phyloP scores from a whole-genome alignment of 2,797 vertebrate species.

The Tympanoctomys barrerae region DNA sequence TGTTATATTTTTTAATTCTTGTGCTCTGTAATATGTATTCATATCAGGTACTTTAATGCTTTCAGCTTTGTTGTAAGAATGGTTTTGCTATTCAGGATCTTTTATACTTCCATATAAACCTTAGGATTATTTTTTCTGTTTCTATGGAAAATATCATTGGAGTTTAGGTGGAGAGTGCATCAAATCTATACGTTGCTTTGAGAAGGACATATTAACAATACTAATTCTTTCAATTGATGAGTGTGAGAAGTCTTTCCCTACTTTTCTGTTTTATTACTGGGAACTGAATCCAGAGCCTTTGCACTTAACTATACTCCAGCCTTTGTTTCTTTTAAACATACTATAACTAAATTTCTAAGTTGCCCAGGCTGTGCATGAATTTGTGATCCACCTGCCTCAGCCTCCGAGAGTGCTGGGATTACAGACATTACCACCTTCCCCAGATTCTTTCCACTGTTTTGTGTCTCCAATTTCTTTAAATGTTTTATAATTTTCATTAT shows the following conservation, averaged over 20 bases:
- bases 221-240: neutral
- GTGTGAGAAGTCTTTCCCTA: neutral
- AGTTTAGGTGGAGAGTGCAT: neutral
- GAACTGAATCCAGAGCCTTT: neutral
- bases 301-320: no score
- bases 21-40: neutral
- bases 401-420: neutral
- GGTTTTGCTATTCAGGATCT: neutral
- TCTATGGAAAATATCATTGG: neutral
- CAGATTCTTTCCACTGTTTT: neutral
- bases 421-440: neutral
- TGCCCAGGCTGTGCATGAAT: neutral
- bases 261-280: neutral
- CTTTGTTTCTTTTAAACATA: neutral
- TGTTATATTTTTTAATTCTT: neutral
- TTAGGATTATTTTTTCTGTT: neutral
- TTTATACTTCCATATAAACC: neutral
- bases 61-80: neutral
- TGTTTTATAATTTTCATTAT: neutral
- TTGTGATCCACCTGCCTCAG: neutral
- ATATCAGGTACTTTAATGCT: neutral
- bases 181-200: neutral
- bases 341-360: neutral
- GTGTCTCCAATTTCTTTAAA: neutral
- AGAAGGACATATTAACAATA: neutral